Base-by-base conservation (phyloP, 1,140 invertebrate genomes). In the Bathynomus jamesi region DNA sequence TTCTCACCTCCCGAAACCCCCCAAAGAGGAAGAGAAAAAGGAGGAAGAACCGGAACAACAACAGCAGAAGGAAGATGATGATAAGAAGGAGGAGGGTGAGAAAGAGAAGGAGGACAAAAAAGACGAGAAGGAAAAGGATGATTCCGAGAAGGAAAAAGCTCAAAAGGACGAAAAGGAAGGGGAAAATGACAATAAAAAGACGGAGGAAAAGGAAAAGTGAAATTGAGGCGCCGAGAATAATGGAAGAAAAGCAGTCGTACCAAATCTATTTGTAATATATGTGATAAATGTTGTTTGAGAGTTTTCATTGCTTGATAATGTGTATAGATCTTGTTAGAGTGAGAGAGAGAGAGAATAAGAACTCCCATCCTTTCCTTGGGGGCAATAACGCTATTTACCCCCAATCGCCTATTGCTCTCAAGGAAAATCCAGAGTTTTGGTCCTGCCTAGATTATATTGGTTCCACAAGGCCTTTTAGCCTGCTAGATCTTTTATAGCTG, bases 171-270 rank as follows among this genome's bases (percentile, higher is more conserved):
- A 79, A 31, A 76, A 79, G 61, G 77, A 77, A 63, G 78, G 78
- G 10, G 76, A 78, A 46, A 74, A 78, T 61, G 74, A 77, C 61
- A 78, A 79, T 60, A 80, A 80, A 74, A 79, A 79, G 70, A 74
- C 78, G 65, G 79, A 75, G 53, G 79, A 81, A 61, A 78, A 78
- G 61, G 75, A 78, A 70, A 79, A 62, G 70, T 24, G 40, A 64
- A 74, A 64, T 60, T 60, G 62, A 65, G 61, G 67, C 53, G 67
- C 60, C 67, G 60, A 28, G 25, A 69, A 28, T 29, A 25, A 61
- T 31, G 29, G 67, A 60, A 69, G 28, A 61, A 69, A 29, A 64
- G 61, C 32, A 61, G 61, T 53, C 30, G 46, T 61, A 69, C 67
- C 67, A 69, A 69, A 69, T 69, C 53, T 61, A 69, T 69, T 69